Evolutionary conservation across 2,113 vertebrate species (phyloP), one percentile per base, ranked within the genome.

Genomic region (Mobula hypostoma): DNA sequence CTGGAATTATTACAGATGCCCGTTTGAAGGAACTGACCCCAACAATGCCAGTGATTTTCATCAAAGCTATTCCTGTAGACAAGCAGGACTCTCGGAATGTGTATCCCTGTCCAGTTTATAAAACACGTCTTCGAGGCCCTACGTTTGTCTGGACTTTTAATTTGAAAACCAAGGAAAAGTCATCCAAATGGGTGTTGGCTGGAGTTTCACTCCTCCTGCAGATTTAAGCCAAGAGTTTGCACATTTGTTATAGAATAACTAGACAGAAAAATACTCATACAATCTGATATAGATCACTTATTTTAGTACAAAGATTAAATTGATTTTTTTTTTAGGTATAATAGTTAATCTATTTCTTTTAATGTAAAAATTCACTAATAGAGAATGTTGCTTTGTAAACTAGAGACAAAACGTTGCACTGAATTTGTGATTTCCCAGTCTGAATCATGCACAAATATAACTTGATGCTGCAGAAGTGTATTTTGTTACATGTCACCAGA

Each of bases 111-210:
- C 99, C 99, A 0, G 95, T 99, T 21, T 99, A 99, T 95, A 99
- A 97, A 95, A 99, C 98, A 7, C 96, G 97, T 36, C 98, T 98
- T 95, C 97, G 99, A 40, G 99, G 99, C 0, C 97, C 98, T 0
- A 99, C 98, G 0, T 99, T 98, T 0, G 97, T 99, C 9, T 99
- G 98, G 98, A 99, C 98, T 32, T 99, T 99, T 76, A 97, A 98
- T 95, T 97, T 99, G 15, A 99, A 98, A 96, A 98, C 97, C 9
- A 99, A 97, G 96, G 98, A 99, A 29, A 97, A 95, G 0, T 96
- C 98, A 0, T 97, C 98, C 91, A 99, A 98, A 95, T 99, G 99
- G 98, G 97, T 98, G 29, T 95, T 99, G 0, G 98, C 98, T 66
- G 98, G 99, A 0, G 98, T 99, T 17, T 98, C 99, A 0, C 94